Percentiles rank a stretch among this genome's conserved stretches.
Evolutionary conservation across 2,888 invertebrate genomes (phyloP).

Genomic region (Pomacea canaliculata): DNA sequence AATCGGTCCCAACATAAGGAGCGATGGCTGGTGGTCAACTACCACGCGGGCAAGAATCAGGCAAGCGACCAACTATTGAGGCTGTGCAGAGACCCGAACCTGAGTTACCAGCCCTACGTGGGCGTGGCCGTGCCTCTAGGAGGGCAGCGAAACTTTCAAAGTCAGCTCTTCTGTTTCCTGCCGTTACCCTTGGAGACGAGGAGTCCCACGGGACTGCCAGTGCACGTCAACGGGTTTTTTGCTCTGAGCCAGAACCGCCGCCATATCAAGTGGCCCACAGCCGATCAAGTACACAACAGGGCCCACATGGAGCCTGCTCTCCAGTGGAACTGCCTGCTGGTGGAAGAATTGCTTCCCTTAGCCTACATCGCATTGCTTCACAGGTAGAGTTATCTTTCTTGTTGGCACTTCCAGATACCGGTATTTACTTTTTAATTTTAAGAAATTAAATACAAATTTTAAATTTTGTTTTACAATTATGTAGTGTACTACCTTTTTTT

Average conservation of each 20-base stretch:
- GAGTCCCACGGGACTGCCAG: constrained; percentile 60
- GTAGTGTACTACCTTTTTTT: too few relatives aligned
- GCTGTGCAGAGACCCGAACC: constrained; percentile 30
- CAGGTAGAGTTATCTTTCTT: neutral
- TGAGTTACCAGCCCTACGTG: constrained; percentile 49
- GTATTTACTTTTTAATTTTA: too few relatives aligned
- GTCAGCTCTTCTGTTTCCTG: constrained; percentile 64
- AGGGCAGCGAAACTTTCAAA: constrained; percentile 30
- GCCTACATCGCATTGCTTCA: constrained; percentile 41
- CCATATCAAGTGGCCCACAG: constrained; percentile 63
- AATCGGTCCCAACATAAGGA: constrained; percentile 2
- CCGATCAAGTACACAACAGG: constrained; percentile 35
- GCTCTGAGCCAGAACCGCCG: constrained; percentile 61
- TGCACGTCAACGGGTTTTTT: constrained; percentile 66
- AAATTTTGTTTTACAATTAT: too few relatives aligned
- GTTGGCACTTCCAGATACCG: too few relatives aligned
- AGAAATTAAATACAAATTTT: too few relatives aligned
- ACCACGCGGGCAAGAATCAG: constrained; percentile 34
- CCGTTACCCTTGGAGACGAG: constrained; percentile 59
- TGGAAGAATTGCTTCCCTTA: constrained; percentile 55
- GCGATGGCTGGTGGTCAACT: constrained; percentile 42
- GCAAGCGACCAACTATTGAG: constrained; percentile 33
- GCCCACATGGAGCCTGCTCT: constrained; percentile 48
- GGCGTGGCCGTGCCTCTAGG: constrained; percentile 47
- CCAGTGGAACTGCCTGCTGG: constrained; percentile 59